Evolutionary conservation across 2,797 vertebrate genomes (phyloP).

Genomic region (Loris lydekkerianus): DNA sequence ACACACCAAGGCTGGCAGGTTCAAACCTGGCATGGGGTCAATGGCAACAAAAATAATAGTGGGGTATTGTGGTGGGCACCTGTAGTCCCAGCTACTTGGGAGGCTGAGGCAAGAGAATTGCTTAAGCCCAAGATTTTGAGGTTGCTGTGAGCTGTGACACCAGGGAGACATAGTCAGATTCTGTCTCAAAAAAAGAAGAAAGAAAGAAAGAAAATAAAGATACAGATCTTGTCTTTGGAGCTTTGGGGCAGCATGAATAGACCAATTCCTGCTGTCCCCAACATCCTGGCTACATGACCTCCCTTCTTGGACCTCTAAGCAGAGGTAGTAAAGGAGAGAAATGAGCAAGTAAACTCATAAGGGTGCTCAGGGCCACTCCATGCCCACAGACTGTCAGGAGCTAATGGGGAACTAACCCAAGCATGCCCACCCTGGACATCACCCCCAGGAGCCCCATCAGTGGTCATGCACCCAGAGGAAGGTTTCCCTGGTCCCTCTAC

Average conservation of each 20-base stretch:
- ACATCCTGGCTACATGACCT: neutral
- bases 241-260: neutral
- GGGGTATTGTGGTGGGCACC: no score
- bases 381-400: neutral
- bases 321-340: neutral
- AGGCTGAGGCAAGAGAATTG: no score
- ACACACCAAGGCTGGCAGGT: no score
- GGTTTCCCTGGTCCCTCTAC: neutral
- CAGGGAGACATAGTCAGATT: no score
- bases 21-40: no score
- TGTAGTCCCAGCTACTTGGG: no score
- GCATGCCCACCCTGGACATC: neutral
- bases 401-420: neutral
- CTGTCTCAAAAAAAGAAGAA: no score
- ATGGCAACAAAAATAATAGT: no score
- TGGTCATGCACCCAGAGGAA: no score
- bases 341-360: neutral
- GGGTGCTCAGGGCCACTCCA: neutral
- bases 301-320: neutral
- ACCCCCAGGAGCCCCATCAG: rapidly evolving
- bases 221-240: neutral
- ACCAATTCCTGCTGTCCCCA: neutral
- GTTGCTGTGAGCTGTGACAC: no score
- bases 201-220: neutral
- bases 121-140: no score